These are phyloP conservation scores for Micromys minutus DNA, from an alignment of 2,113 vertebrate species.

Conservation along the genomic window DNA sequence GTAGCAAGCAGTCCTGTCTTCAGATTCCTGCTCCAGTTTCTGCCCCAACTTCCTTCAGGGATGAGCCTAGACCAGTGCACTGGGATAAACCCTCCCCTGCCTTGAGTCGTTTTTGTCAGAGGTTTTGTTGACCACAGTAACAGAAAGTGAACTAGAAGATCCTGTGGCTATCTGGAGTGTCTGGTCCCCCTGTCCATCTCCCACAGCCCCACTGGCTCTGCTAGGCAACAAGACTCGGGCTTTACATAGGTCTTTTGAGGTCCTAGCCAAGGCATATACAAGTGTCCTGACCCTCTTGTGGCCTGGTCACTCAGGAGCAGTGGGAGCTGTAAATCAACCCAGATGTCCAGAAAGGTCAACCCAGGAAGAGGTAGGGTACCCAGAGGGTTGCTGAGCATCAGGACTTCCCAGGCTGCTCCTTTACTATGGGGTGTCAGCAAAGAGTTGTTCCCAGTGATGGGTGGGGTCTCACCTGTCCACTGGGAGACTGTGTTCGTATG, in stretches of 20 bases:
- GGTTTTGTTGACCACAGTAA: not conserved
- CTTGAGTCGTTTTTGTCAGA: not conserved
- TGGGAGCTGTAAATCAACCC: not conserved
- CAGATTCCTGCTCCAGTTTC: not conserved
- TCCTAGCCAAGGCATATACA: not conserved
- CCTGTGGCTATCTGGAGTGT: not conserved
- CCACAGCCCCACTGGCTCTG: not conserved
- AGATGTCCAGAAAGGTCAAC: no score
- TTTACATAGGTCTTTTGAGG: not conserved
- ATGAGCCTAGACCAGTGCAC: not conserved
- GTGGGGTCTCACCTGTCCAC: conserved; percentile 81
- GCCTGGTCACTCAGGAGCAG: not conserved
- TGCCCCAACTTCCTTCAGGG: not conserved
- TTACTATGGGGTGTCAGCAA: not conserved
- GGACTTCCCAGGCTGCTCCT: not conserved
- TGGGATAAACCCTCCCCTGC: not conserved
- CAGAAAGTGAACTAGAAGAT: not conserved
- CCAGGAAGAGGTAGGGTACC: not conserved
- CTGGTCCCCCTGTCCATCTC: not conserved
- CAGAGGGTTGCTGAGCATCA: not conserved
- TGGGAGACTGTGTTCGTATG: conserved; percentile 65
- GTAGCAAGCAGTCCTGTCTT: not conserved
- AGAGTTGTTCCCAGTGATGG: not conserved
- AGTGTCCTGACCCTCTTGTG: fast-evolving
- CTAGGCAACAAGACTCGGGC: not conserved